These are phyloP conservation scores for Cariama cristata DNA, from an alignment of 2,113 vertebrate species.

Conservation along the genomic window DNA sequence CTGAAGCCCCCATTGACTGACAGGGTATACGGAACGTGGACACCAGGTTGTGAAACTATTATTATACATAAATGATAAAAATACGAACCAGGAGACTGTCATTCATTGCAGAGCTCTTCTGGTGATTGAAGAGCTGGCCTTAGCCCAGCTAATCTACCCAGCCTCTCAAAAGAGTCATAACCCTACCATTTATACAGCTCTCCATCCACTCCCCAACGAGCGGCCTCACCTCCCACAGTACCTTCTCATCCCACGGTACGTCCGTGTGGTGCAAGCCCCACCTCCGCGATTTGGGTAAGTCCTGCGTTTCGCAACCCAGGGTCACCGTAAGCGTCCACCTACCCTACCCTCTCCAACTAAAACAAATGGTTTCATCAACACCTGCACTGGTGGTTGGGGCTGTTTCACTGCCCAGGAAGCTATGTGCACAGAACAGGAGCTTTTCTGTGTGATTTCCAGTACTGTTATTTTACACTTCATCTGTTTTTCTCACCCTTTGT, in stretches of 20 bases:
- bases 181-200: background rate
- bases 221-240: background rate
- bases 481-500: background rate
- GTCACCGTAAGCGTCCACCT: background rate
- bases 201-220: background rate
- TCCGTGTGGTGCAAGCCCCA: too few relatives aligned
- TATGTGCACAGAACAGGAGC: background rate
- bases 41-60: background rate
- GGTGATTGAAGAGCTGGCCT: background rate
- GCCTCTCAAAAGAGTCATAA: background rate
- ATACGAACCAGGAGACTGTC: background rate
- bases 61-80: background rate
- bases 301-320: accelerated
- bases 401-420: background rate
- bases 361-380: background rate
- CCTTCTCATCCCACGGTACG: background rate
- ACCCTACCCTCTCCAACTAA: background rate
- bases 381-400: background rate
- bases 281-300: background rate
- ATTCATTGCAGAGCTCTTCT: background rate
- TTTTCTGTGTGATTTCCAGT: background rate
- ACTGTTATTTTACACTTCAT: background rate
- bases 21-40: accelerated
- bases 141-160: background rate
- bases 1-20: background rate